Percentiles rank a stretch among this genome's conserved stretches.
These are phyloP conservation scores for Coelopa frigida DNA, from an alignment of 1,140 invertebrate species.

Conservation along the genomic window DNA sequence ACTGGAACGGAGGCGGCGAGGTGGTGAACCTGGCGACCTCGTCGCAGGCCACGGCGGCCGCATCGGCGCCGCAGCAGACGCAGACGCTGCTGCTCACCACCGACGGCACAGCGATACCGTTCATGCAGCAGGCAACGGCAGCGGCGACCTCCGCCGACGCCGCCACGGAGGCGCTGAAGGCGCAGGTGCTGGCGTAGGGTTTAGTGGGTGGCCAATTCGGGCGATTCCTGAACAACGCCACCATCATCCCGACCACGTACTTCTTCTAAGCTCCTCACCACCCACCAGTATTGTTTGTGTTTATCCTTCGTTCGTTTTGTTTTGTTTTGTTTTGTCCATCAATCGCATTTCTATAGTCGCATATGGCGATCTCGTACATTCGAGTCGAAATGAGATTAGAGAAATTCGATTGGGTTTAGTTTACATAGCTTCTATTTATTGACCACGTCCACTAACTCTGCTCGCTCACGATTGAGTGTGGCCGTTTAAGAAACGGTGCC, in stretches of 20 bases:
- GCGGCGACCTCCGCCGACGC: constrained; percentile 15
- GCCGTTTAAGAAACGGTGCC: no score
- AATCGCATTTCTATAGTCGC: no score
- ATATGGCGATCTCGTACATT: no score
- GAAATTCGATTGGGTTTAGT: no score
- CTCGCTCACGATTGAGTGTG: no score
- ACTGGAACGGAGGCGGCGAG: constrained; percentile 16
- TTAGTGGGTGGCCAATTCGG: constrained; percentile 43
- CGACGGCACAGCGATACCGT: constrained; percentile 36
- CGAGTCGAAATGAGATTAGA: no score
- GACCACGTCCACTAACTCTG: no score
- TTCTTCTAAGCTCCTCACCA: constrained; percentile 26
- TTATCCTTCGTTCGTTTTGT: no score
- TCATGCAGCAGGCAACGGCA: constrained; percentile 20
- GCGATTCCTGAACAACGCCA: constrained; percentile 43
- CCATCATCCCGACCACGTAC: constrained; percentile 41
- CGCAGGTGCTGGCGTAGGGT: constrained; percentile 30
- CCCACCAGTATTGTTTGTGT: no score
- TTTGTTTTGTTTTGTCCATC: no score
- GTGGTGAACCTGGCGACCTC: constrained; percentile 5
- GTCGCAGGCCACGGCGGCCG: constrained; percentile 9
- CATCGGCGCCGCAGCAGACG: constrained; percentile 13
- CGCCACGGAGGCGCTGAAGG: constrained; percentile 12
- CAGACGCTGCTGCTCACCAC: constrained; percentile 32
- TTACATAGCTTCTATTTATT: no score